These are phyloP conservation scores for Nyctibius bracteatus DNA, from an alignment of 2,113 vertebrate genomes.

Conservation along the genomic window DNA sequence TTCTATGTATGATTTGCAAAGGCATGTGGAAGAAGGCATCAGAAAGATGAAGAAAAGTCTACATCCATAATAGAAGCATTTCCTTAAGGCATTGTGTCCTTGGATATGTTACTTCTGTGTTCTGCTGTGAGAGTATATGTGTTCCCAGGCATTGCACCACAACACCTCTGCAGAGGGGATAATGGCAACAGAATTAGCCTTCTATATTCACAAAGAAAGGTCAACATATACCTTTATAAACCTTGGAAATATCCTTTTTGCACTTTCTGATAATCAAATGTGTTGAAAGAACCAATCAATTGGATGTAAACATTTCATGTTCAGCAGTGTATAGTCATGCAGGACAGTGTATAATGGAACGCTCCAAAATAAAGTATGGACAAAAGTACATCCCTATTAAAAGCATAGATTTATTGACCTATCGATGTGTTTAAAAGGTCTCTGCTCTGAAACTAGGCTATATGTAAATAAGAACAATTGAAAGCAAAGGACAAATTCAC, in stretches of 20 bases:
- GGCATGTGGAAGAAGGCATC: not conserved
- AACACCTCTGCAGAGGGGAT: not conserved
- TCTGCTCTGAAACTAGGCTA: conserved; percentile 64
- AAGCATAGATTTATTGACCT: conserved; percentile 71
- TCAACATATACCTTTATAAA: not conserved
- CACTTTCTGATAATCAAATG: conserved; percentile 48
- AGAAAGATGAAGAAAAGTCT: not conserved
- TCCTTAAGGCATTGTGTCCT: not conserved
- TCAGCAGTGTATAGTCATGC: conserved; percentile 44
- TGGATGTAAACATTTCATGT: conserved; percentile 53
- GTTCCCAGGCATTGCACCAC: not conserved
- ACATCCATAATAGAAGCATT: not conserved
- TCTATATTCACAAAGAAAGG: conserved; percentile 1
- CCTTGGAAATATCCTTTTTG: conserved; percentile 31
- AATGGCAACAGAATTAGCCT: not conserved
- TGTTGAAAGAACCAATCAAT: conserved; percentile 46
- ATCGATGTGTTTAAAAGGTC: conserved; percentile 67
- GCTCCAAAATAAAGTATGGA: conserved; percentile 40
- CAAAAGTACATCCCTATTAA: conserved; percentile 67
- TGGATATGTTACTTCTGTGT: not conserved
- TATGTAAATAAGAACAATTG: conserved; percentile 67
- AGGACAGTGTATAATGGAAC: conserved; percentile 49
- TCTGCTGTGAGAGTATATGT: not conserved
- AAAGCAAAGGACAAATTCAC: conserved; percentile 54
- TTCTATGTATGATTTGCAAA: not conserved